Base-by-base conservation (phyloP, 2,113 vertebrate species). In the Entomyzon cyanotis region DNA sequence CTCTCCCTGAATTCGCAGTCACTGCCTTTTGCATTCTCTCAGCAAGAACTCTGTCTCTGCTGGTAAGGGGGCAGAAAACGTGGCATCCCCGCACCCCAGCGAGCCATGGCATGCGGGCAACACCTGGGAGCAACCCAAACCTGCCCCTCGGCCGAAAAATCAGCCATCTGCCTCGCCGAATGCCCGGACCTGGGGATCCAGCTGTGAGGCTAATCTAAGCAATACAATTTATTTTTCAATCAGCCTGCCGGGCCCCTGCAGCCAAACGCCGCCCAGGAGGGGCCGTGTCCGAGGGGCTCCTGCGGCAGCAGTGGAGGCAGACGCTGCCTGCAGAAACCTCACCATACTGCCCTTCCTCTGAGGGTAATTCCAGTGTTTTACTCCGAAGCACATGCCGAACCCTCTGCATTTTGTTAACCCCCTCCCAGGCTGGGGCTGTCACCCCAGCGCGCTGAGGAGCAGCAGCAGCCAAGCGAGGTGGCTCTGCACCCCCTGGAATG, bases 221-320 rank as follows among this genome's bases (percentile, higher is more conserved):
- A 33, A 68, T 15, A 71, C 56, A 68, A 87, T 95, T 95, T 93
- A 78, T 91, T 96, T 95, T 91, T 77, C 80, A 84, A 94, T 86
- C 91, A 83, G 58, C 53, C 35, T 35, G n/a, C 42, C 4, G 0
- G 15, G 63, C 28, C 47, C 22, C 59, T 52, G 31, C 53, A 90
- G 76, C 71, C 75, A 93, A 84, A 86, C 0, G 2, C 49, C 9
- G 42, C 80, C 31, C 83, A 55, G 41, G 55, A 77, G 53, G 35
- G 46, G 35, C 69, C 2, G 4, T 41, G 50, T 39, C 64, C 5
- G 4, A 65, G 67, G 3, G 37, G 64, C 46, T 80, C 35, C 28
- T 17, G 47, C 12, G 9, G 47, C 10, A 6, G 16, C 56, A 84
- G 11, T 0, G 5, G 41, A 60, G 22, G 42, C n/a, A 73, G 64